A percentile compares a stretch with the other conserved stretches of the same genome.
Conservation (phyloP, 2,113 vertebrate genomes). For the Brachirus orientalis region DNA sequence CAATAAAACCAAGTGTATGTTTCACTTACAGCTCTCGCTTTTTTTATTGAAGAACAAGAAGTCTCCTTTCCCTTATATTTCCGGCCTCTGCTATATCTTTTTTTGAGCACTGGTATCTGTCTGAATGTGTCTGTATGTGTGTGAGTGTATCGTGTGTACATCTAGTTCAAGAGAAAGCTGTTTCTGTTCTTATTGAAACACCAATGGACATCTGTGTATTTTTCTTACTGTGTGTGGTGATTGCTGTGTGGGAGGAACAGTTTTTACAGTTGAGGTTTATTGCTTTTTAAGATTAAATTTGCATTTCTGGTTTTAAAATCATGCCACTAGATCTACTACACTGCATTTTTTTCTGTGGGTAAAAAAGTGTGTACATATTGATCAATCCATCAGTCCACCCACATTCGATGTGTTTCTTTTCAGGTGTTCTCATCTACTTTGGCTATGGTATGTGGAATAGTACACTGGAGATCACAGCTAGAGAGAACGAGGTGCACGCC, state of each 20-base stretch:
- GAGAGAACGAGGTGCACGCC: slow-evolving; percentile 93
- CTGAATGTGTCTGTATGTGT: slow-evolving; percentile 9
- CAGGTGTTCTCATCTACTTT: slow-evolving; percentile 97
- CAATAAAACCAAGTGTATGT: not conserved
- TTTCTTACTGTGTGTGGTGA: not conserved
- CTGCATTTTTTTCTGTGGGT: no score
- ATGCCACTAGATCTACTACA: no score
- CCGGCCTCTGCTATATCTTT: slow-evolving; percentile 5
- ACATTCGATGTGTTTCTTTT: slow-evolving; percentile 2
- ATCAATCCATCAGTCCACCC: no score
- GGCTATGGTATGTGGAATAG: slow-evolving; percentile 99
- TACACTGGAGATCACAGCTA: slow-evolving; percentile 92
- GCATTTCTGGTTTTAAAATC: no score
- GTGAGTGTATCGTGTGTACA: not conserved
- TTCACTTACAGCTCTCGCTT: slow-evolving; percentile 19
- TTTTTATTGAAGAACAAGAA: slow-evolving; percentile 9
- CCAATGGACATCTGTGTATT: not conserved
- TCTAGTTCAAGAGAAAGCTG: not conserved
- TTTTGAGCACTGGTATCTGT: no score
- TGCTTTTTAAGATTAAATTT: no score
- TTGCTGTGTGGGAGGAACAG: not conserved
- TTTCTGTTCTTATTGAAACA: not conserved
- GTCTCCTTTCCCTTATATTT: slow-evolving; percentile 17
- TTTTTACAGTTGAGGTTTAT: slow-evolving; percentile 10
- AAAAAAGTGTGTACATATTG: not conserved